Evolutionary conservation across 2,797 vertebrate species (phyloP).

Genomic region (Molothrus ater): DNA sequence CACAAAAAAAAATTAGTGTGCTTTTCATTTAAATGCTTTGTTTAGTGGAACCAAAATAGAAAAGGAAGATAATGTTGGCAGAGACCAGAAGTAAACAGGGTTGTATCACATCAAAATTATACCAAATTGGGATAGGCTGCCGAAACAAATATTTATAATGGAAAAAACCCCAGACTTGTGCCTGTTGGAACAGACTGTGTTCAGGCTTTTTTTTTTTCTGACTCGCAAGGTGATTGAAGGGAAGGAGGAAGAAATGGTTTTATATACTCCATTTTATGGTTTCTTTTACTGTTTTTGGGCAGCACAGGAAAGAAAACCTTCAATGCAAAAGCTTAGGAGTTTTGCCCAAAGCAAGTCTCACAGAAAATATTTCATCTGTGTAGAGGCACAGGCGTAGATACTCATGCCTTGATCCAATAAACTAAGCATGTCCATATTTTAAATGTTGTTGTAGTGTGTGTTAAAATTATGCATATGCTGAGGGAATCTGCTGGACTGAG

Average conservation of each 20-base stretch:
- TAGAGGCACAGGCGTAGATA: background rate
- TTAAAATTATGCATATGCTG: background rate
- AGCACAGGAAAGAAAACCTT: background rate
- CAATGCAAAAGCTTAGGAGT: background rate
- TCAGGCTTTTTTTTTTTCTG: background rate
- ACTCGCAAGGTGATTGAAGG: background rate
- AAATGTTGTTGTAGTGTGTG: background rate
- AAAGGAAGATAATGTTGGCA: background rate
- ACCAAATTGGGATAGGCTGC: background rate
- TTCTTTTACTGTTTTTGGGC: background rate
- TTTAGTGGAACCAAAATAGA: background rate
- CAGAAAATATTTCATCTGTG: background rate
- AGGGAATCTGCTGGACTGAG: background rate
- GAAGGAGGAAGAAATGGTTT: background rate
- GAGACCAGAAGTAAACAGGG: background rate
- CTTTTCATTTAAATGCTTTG: conserved; percentile 12
- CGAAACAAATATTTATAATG: background rate
- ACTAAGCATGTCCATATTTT: background rate
- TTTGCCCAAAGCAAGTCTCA: background rate
- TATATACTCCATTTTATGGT: background rate
- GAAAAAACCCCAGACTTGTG: background rate
- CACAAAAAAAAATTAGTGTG: background rate
- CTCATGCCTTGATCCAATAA: background rate
- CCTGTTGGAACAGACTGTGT: background rate
- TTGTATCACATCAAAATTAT: background rate